Conservation (phyloP, 2,113 vertebrate species). For the Circaetus cinerascens region DNA sequence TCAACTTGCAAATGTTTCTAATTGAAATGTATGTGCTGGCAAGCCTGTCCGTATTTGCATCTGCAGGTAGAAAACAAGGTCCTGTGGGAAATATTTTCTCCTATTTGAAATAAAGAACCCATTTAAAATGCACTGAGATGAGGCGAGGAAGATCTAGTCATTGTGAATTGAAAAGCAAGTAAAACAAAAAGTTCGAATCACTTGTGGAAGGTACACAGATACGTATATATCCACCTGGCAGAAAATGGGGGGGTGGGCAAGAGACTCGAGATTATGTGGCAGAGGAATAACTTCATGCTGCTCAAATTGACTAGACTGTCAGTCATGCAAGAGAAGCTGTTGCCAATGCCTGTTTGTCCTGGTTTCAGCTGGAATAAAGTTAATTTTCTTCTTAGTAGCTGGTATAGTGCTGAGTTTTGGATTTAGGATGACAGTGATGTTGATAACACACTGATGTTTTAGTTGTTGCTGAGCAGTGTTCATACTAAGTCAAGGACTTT, state of each 20-base stretch:
- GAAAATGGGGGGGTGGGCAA: not conserved
- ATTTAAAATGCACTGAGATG: not conserved
- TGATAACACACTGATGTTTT: too few relatives aligned
- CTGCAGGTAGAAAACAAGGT: not conserved
- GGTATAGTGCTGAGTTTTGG: too few relatives aligned
- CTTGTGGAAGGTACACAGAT: not conserved
- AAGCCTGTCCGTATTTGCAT: not conserved
- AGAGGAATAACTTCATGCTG: not conserved
- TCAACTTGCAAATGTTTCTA: not conserved
- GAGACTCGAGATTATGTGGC: not conserved
- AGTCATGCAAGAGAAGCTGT: not conserved
- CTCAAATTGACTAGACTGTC: not conserved
- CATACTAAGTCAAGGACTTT: too few relatives aligned
- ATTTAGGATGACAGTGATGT: too few relatives aligned
- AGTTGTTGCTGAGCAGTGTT: too few relatives aligned
- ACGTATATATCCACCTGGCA: not conserved
- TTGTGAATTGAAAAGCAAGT: not conserved
- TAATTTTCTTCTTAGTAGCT: too few relatives aligned
- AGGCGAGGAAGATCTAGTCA: not conserved
- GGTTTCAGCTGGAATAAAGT: too few relatives aligned
- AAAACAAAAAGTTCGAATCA: not conserved
- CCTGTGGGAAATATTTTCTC: not conserved
- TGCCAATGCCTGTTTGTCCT: not conserved
- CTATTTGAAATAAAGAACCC: not conserved
- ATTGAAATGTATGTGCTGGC: not conserved